Evolutionary conservation across 92 coral and sea anemone genomes (phyloP), one percentile per base, ranked within the genome.

Genomic region (Montipora capitata): DNA sequence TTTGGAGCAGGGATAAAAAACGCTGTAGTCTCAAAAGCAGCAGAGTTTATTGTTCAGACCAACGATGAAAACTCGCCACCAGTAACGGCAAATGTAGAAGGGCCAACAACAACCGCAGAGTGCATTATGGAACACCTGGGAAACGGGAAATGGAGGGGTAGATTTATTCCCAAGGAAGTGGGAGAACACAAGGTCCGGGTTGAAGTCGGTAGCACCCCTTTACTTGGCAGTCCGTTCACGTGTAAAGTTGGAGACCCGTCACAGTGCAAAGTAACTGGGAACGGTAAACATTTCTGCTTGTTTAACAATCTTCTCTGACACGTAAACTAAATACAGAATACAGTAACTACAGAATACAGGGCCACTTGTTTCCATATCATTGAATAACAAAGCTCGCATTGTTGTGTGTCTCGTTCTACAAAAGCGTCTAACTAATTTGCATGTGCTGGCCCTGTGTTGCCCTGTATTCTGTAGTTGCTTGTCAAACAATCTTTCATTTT

Each of bases 181-280:
- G 99, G 99, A 9, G 98, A 97, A 80, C 98, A 95, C 87, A 89
- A 87, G 74, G 91, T 97, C 35, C 92, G 94, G 7, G 90, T 97
- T 74, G 92, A 88, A 76, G 91, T 94, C 72, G 99, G 99, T 44
- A 80, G 86, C 72, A 96, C 95, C 17, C 90, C 91, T 27, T 66
- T 94, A 14, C 97, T 95, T 14, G 99, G 99, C 43, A 89, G 96
- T 58, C 99, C 99, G 11, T 97, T 92, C 79, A 90, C 81, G 4
- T 91, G 95, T 58, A 97, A 95, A 88, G 98, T 97, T 40, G 99
- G 99, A 17, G 99, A 97, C 76, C 98, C 96, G 0, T 78, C 93
- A 57, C 92, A 92, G 80, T 94, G 96, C 63, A 79, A 82, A 9
- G 87, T 97, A 18, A 76, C 77, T 14, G 89, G 95, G 14, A 78